These are phyloP conservation scores for Zaprionus davidi DNA, from an alignment of 1,140 invertebrate species.

Conservation along the genomic window DNA sequence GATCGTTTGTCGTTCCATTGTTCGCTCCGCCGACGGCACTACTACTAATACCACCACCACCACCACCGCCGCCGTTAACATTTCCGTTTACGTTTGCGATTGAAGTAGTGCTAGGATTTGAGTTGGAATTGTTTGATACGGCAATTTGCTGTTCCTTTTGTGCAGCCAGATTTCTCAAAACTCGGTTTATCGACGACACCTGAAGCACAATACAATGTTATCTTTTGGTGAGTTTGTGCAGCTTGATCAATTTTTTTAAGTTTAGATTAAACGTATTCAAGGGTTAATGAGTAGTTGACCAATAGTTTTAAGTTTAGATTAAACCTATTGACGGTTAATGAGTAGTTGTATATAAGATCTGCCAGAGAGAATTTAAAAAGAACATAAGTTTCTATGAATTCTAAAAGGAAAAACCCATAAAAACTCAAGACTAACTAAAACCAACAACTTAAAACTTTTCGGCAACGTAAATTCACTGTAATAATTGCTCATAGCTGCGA, in stretches of 20 bases:
- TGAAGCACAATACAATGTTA: constrained; percentile 79
- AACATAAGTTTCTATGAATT: no score
- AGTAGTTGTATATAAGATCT: no score
- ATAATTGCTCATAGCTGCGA: no score
- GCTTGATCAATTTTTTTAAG: not conserved
- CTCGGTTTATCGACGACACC: constrained; percentile 99
- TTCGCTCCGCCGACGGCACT: not conserved
- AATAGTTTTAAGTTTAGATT: no score
- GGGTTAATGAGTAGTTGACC: no score
- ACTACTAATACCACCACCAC: not conserved
- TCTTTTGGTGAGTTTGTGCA: not conserved
- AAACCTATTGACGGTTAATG: no score
- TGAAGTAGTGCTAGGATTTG: constrained; percentile 5
- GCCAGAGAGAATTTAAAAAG: no score
- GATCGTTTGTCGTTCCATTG: constrained; percentile 26
- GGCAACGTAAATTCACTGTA: no score
- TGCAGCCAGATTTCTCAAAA: constrained; percentile 96
- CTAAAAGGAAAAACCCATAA: no score
- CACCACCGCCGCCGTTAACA: not conserved
- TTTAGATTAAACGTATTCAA: not conserved
- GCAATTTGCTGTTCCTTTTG: constrained; percentile 91
- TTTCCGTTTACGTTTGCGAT: constrained; percentile 25
- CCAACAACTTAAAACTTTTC: no score
- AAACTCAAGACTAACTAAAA: no score
- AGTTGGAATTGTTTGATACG: constrained; percentile 24